Percentiles rank a stretch among this genome's conserved stretches.
These are phyloP conservation scores for Vidua chalybeata DNA, from an alignment of 2,113 vertebrate species.

Conservation along the genomic window DNA sequence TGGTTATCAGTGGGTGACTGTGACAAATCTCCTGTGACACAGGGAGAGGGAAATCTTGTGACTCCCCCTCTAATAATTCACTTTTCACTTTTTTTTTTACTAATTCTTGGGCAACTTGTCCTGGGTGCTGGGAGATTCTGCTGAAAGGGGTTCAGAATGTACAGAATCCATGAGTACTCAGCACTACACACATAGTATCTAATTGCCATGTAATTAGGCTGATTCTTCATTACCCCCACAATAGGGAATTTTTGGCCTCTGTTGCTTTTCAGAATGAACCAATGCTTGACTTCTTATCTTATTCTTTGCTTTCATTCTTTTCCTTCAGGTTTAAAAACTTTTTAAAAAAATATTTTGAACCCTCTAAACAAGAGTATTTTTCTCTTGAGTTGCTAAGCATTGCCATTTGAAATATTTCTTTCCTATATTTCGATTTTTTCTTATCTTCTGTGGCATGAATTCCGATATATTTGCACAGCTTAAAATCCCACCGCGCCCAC, in stretches of 20 bases:
- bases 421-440: background rate
- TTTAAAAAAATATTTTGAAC: background rate
- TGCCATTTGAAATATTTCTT: background rate
- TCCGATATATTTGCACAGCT: background rate
- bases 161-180: background rate
- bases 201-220: background rate
- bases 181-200: background rate
- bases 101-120: background rate
- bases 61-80: background rate
- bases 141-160: background rate
- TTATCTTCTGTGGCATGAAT: background rate
- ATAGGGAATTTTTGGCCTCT: background rate
- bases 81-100: background rate
- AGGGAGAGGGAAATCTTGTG: background rate
- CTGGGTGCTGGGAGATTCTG: background rate
- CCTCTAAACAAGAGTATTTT: background rate
- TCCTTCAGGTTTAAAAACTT: background rate
- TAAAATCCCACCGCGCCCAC: background rate
- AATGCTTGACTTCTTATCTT: background rate
- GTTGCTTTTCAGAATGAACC: background rate
- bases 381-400: background rate
- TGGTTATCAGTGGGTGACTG: background rate
- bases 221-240: background rate
- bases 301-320: background rate
- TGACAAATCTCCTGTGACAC: background rate